Evolutionary conservation across 2,113 vertebrate species (phyloP), one percentile per base, ranked within the genome.

Genomic region (Hypanus sabinus): DNA sequence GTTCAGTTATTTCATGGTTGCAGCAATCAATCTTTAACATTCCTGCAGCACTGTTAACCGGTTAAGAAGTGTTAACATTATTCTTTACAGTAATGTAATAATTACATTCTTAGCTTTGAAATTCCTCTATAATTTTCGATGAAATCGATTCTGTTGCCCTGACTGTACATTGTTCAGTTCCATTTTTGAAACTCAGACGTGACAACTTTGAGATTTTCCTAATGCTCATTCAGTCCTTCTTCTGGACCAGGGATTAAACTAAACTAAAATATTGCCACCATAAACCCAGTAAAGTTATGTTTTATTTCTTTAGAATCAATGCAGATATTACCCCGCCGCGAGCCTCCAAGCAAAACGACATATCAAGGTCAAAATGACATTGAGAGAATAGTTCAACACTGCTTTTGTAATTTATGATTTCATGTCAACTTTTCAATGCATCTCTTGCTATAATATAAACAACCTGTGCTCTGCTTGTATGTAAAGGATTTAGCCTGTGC

Each of bases 381-480:
- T 90, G 57, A n/a, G 85, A 90, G 22, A 33, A 65, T 33, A 90
- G n/a, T 33, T n/a, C 85, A 90, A 62, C 83, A 27, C 57, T 4
- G 0, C 3, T 90, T 65, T 33, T 65, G 60, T 33, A 90, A 33
- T 90, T 90, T 90, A 90, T 65, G 60, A 33, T n/a, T 90, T 90
- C 0, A 33, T 90, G 85, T 65, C 60, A 65, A 33, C 60, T 65
- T 30, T 90, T 90, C 30, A 65, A 90, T 65, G 60, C 57, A 65
- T 88, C 85, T n/a, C 83, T n/a, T 27, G 57, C 27, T n/a, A 11
- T 88, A 33, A 88, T 88, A 62, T 27, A 88, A 88, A 62, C 85
- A 88, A 60, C 62, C 57, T 88, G 83, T 5, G 27, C 11, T 27
- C 83, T 62, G 6, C 62, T 12, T 88, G 57, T 62, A 60, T 2